phyloP scores from a whole-genome alignment of 2,113 vertebrate species.

The Burhinus bistriatus region DNA sequence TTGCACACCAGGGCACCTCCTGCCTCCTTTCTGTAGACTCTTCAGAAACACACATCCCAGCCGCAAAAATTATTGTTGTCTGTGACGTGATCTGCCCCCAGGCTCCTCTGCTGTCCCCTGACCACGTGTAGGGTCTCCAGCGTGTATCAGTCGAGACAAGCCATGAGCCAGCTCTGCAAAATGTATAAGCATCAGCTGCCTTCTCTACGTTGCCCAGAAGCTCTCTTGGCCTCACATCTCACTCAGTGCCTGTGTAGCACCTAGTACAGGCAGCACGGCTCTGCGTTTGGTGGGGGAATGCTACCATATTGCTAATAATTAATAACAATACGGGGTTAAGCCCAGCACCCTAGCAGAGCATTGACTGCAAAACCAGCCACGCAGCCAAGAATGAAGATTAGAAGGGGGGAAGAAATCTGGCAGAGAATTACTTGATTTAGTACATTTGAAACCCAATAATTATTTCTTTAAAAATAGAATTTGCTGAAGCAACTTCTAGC shows the following conservation, averaged over 20 bases:
- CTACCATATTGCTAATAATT: neutral
- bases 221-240: neutral
- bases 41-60: neutral
- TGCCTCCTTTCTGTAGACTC: neutral
- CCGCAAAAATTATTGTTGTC: neutral
- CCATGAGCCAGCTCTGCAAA: neutral
- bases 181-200: neutral
- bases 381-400: slow-evolving; percentile 57
- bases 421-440: slow-evolving; percentile 73
- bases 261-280: neutral
- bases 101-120: neutral
- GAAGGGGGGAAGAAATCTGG: slow-evolving; percentile 7
- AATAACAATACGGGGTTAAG: neutral
- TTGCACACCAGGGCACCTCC: neutral
- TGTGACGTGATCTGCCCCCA: accelerated
- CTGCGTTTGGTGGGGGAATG: neutral
- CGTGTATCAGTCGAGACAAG: neutral
- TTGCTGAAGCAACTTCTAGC: slow-evolving; percentile 75
- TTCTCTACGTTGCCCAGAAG: neutral
- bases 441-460: slow-evolving; percentile 70
- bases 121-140: accelerated
- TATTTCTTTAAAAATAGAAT: slow-evolving; percentile 80
- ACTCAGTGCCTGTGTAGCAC: neutral
- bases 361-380: slow-evolving; percentile 39
- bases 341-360: neutral